A percentile compares a stretch with the other conserved stretches of the same genome.
phyloP scores from a whole-genome alignment of 1,140 invertebrate species.

The Vanessa tameamea region DNA sequence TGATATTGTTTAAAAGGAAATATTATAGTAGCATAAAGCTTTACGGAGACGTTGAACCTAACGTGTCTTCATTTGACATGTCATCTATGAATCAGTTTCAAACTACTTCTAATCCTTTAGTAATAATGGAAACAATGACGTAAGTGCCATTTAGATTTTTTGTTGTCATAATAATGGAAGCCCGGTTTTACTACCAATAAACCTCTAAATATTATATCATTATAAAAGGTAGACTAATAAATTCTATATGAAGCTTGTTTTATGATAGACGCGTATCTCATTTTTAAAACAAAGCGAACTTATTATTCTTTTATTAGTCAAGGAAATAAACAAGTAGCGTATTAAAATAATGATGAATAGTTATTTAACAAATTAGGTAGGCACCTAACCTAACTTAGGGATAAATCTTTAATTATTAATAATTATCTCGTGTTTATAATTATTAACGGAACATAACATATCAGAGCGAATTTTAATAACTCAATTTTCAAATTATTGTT shows the following conservation, averaged over 20 bases:
- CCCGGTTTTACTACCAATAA: too few species aligned
- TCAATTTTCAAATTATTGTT: background rate
- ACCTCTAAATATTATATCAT: too few species aligned
- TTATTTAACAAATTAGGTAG: background rate
- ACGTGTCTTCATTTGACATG: constrained; percentile 45
- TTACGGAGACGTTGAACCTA: constrained; percentile 68
- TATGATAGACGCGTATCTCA: too few species aligned
- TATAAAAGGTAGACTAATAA: too few species aligned
- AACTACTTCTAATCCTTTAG: constrained; percentile 41
- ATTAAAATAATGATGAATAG: too few species aligned
- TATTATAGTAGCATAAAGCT: constrained; percentile 52
- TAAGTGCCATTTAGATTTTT: constrained; percentile 27
- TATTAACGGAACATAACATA: too few species aligned
- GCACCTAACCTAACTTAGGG: too few species aligned
- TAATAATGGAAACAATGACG: constrained; percentile 51
- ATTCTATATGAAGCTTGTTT: too few species aligned
- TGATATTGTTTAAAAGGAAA: constrained; percentile 58
- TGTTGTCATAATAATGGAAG: background rate
- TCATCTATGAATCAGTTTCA: constrained; percentile 60
- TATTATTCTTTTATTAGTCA: background rate
- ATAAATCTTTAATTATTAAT: too few species aligned
- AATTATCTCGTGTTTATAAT: too few species aligned
- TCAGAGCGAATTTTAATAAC: background rate
- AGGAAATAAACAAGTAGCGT: background rate
- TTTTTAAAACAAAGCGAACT: too few species aligned